A percentile compares a stretch with the other conserved stretches of the same genome.
Conservation (phyloP, 2,113 vertebrate species). For the Poeciliopsis turrubarensis region DNA sequence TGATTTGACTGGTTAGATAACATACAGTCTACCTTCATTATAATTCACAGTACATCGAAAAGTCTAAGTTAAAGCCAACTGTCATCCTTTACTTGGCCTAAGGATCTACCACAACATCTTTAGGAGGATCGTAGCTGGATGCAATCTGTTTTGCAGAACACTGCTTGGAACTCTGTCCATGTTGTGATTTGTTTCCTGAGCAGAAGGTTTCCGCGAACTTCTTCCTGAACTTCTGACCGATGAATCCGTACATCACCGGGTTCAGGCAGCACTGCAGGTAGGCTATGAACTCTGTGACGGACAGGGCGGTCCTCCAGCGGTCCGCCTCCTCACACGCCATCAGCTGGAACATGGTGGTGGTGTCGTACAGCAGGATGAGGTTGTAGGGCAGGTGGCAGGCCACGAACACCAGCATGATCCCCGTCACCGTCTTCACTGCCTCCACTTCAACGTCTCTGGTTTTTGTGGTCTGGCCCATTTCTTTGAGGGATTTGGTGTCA, state of each 20-base stretch:
- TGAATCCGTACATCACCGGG: slow-evolving; percentile 92
- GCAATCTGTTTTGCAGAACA: accelerated
- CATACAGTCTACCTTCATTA: too few species aligned
- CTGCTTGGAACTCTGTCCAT: accelerated
- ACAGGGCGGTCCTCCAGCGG: slow-evolving; percentile 40
- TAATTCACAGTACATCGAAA: too few species aligned
- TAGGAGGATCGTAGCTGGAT: accelerated
- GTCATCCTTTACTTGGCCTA: too few species aligned
- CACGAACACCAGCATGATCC: slow-evolving; percentile 86
- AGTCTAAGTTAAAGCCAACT: too few species aligned
- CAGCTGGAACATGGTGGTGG: slow-evolving; percentile 50
- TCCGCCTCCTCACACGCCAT: slow-evolving; percentile 49
- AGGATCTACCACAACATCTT: too few species aligned
- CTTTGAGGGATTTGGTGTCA: slow-evolving; percentile 53
- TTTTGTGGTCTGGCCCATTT: slow-evolving; percentile 32
- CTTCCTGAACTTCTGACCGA: slow-evolving; percentile 89
- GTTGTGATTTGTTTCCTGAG: accelerated
- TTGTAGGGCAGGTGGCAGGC: slow-evolving; percentile 90
- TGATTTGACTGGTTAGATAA: too few species aligned
- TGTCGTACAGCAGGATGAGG: slow-evolving; percentile 77
- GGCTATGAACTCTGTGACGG: slow-evolving; percentile 81
- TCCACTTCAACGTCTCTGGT: accelerated
- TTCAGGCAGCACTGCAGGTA: slow-evolving; percentile 94
- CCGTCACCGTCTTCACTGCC: slow-evolving; percentile 86
- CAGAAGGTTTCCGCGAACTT: slow-evolving; percentile 76